Evolutionary conservation across 2,888 invertebrate genomes (phyloP), one percentile per base, ranked within the genome.

Genomic region (Dryobotodes eremita): DNA sequence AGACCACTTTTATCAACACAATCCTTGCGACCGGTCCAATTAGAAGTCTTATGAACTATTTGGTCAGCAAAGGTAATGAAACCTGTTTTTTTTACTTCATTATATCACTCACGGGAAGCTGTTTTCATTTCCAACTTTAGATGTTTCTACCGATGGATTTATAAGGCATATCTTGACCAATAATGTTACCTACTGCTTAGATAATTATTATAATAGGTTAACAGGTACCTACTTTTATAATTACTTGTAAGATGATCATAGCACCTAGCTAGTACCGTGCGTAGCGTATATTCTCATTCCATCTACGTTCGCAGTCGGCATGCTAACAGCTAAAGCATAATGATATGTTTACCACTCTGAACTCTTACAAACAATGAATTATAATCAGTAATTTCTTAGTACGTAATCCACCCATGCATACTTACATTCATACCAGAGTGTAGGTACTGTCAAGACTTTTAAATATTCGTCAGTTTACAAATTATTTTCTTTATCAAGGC

Each of bases 11-110:
- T 89, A 96, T 99, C 81, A 98, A 98, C 92, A 97, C 97, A 23
- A 97, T 98, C 83, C 92, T 98, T 82, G 96, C 97, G 55, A 98
- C 98, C 1, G 97, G 97, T n/a, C 98, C 98, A 26, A 98, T 98
- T 97, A 97, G 97, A 90, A 95, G 97, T 88, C 97, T 98, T 0
- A 97, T 98, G 95, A 97, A 97, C 79, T 98, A 98, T 94, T 94
- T 97, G 76, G 97, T 97, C 70, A 97, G 95, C 91, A 97, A 97
- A 96, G 97, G 97, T 97, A 91, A 91, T 59, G n/a, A 77, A 83
- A 86, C 75, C 55, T 59, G 83, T 75, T 85, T 69, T 68, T 62
- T 83, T 77, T 70, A 57, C 53, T 50, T 31, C 11, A 20, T 75
- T 53, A 50, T 20, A 42, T 64, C 36, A 64, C 11, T 23, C 48